Conservation (phyloP, 1,140 invertebrate genomes). For the Gonioctena quinquepunctata region DNA sequence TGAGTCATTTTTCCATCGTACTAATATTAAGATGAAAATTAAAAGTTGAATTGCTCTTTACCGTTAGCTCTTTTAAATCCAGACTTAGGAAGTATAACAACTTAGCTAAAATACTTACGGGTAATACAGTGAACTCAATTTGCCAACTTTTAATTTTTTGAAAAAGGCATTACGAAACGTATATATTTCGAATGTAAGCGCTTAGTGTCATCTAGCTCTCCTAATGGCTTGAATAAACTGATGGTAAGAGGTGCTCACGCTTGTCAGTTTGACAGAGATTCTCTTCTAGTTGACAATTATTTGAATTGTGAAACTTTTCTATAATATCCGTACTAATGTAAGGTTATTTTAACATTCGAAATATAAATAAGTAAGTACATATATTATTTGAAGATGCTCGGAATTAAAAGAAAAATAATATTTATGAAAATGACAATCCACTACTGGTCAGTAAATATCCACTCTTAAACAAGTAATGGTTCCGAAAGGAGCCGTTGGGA, state of each 20-base stretch:
- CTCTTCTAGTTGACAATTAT: background rate
- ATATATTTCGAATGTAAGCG: slow-evolving; percentile 23
- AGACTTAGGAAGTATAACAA: slow-evolving; percentile 8
- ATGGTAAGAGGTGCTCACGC: slow-evolving; percentile 13
- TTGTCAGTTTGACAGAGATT: slow-evolving; percentile 16
- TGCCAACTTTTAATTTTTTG: slow-evolving; percentile 7
- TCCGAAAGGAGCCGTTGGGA: slow-evolving; percentile 13
- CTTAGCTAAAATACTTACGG: slow-evolving; percentile 14
- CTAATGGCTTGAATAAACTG: slow-evolving; percentile 34
- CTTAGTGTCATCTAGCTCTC: slow-evolving; percentile 48
- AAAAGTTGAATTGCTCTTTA: slow-evolving; percentile 6
- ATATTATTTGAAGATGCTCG: slow-evolving; percentile 37
- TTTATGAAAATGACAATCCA: slow-evolving; percentile 41
- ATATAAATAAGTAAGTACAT: slow-evolving; percentile 41
- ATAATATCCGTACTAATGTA: slow-evolving; percentile 44
- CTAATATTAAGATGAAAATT: slow-evolving; percentile 15
- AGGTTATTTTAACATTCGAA: slow-evolving; percentile 43
- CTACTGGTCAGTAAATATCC: slow-evolving; percentile 33
- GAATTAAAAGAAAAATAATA: slow-evolving; percentile 32
- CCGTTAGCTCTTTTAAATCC: slow-evolving; percentile 7
- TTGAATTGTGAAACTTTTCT: slow-evolving; percentile 39
- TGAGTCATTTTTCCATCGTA: background rate
- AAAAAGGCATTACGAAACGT: background rate
- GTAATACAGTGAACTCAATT: background rate
- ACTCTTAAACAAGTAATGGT: background rate